Conservation (phyloP, 2,797 vertebrate species). For the Triplophysa bombifrons region DNA sequence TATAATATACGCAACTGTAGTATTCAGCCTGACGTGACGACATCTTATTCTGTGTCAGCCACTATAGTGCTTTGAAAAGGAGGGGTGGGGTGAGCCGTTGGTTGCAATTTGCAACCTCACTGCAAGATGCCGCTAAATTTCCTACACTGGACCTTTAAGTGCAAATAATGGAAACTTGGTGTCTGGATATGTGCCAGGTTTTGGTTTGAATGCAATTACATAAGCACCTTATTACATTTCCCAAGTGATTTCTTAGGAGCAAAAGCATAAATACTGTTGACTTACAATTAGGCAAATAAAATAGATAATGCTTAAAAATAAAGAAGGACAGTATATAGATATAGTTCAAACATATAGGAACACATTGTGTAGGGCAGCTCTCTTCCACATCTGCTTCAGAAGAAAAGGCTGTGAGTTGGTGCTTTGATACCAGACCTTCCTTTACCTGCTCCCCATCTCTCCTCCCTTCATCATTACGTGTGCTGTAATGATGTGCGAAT, state of each 20-base stretch:
- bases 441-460: background rate
- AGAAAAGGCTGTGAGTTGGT: background rate
- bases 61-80: too few species aligned
- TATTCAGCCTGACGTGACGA: too few species aligned
- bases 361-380: background rate
- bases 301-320: background rate
- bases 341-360: too few species aligned
- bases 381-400: background rate
- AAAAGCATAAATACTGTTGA: background rate
- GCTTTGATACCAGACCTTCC: background rate
- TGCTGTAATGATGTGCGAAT: conserved; percentile 45
- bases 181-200: background rate
- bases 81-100: too few species aligned
- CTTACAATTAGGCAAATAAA: background rate
- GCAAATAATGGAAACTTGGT: background rate
- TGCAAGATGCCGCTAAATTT: too few species aligned
- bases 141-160: too few species aligned
- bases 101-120: too few species aligned
- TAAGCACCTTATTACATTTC: conserved; percentile 3
- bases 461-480: background rate
- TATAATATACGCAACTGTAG: too few species aligned
- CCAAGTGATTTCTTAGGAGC: background rate
- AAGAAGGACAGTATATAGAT: background rate
- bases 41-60: too few species aligned
- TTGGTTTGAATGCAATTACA: conserved; percentile 6